Evolutionary conservation across 2,888 invertebrate genomes (phyloP), one percentile per base, ranked within the genome.

Genomic region (Eristalis pertinax): DNA sequence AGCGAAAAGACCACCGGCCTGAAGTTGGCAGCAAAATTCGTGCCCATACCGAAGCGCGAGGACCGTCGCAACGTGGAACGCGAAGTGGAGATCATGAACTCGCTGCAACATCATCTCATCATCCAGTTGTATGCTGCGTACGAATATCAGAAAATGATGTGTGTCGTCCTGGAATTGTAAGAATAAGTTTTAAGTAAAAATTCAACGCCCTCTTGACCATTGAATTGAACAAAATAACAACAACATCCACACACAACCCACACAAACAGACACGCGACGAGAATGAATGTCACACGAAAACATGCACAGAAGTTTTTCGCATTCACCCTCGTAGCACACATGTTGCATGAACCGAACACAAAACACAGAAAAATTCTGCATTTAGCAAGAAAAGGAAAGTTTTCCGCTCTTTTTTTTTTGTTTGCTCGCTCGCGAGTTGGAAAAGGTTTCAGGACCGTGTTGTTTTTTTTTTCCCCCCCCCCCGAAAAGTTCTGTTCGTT

Each of bases 41-140:
- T 99, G 89, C 96, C 96, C 63, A 96, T 97, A 68, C 95, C 95
- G 83, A 95, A 97, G 90, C 95, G 97, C 84, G 97, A 98, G 91
- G 98, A 98, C 93, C 94, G 97, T 85, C 94, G 97, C 88, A 97
- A 98, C 91, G 99, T 99, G 89, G 97, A 98, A 92, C 95, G 99
- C 75, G 99, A 99, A 93, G 97, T 99, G 84, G 98, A 99, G 90
- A 98, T 99, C 90, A 99, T 99, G 99, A 95, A 97, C 91, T 94
- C 96, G 89, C 95, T 99, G 77, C 97, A 98, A 91, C 99, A 99
- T 94, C 98, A 98, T 38, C 94, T 99, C 89, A 96, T 99, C 69
- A 97, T 99, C 90, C 99, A 99, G 93, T 95, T 99, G 63, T 99
- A 99, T 93, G 99, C 99, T 91, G 98, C 99, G 13, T 99, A 98